phyloP scores from a whole-genome alignment of 2,888 invertebrate genomes.

The Leucophenga montana region DNA sequence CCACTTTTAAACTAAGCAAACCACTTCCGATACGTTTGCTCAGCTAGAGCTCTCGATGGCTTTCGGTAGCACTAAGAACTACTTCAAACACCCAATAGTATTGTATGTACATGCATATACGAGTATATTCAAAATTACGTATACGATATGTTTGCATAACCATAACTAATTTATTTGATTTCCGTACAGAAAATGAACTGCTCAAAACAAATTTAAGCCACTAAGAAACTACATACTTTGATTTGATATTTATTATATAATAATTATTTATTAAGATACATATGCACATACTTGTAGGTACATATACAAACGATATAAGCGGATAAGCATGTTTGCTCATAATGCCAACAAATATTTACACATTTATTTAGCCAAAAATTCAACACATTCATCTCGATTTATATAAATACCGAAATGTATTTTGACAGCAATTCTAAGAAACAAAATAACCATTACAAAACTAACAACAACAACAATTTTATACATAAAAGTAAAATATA shows the following conservation, averaged over 20 bases:
- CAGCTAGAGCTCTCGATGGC: no score
- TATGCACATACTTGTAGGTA: not conserved
- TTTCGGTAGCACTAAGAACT: no score
- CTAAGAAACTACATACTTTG: not conserved
- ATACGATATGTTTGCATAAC: no score
- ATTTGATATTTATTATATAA: conserved; percentile 1
- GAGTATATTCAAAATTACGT: not conserved
- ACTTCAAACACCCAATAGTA: no score
- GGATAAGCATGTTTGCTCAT: not conserved
- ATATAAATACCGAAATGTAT: not conserved
- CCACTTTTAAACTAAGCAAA: no score
- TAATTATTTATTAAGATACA: not conserved
- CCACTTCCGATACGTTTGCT: no score
- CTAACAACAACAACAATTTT: not conserved
- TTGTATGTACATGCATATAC: not conserved
- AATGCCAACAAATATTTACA: no score
- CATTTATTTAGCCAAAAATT: not conserved
- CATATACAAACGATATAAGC: not conserved
- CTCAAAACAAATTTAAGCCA: no score
- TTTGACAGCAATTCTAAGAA: not conserved
- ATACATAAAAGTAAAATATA: no score
- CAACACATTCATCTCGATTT: not conserved
- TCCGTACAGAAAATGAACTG: not conserved
- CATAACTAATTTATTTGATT: not conserved
- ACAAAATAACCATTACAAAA: not conserved